Base-by-base conservation (phyloP, 1,140 invertebrate species). In the Kradibia gibbosae region DNA sequence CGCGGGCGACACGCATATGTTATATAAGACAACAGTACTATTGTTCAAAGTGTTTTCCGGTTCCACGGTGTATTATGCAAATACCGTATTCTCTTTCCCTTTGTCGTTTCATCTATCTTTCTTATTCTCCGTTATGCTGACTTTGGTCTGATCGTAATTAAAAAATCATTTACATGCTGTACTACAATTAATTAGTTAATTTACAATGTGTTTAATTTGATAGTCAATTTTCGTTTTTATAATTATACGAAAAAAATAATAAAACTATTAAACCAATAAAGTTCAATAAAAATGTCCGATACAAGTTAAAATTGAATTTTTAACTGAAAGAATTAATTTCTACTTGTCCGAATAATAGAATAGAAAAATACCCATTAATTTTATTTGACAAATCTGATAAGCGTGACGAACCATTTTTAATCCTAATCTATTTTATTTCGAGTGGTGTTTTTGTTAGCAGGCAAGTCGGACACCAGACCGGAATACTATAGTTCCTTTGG, bases 51-150 rank as follows among this genome's bases (percentile, higher is more conserved):
- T 11, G 22, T 34, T 62, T 50, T 50, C 71, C 45, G 79, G 60
- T 31, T 75, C 22, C 65, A 75, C 60, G 55, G 13, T 67, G 36
- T 31, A 62, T 81, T 75, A 81, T 75, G 72, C 70, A 67, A 81
- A 81, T 75, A 31, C 28, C 20, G 39, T 48, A 31, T 28, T 57
- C 55, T 62, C 53, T 45, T 48, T 62, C 62, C 36, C 70, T 73
- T 57, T 22, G 15, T 15, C 34, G 3, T 62, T 10, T 42, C 36
- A 13, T 72, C n/a, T 57, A 34, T 71, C 48, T 60, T 62, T 48
- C 31, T 28, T 60, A 34, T 62, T 72, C 28, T 0, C 34, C 62
- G 1, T 45, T 45, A 8, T 45, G 13, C 13, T 45, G 42, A 13
- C 42, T 45, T 45, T 45, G 13, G 13, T 45, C 42, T 8, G 5